Conservation (phyloP, 2,888 invertebrate species). For the Drosophila niveifrons region DNA sequence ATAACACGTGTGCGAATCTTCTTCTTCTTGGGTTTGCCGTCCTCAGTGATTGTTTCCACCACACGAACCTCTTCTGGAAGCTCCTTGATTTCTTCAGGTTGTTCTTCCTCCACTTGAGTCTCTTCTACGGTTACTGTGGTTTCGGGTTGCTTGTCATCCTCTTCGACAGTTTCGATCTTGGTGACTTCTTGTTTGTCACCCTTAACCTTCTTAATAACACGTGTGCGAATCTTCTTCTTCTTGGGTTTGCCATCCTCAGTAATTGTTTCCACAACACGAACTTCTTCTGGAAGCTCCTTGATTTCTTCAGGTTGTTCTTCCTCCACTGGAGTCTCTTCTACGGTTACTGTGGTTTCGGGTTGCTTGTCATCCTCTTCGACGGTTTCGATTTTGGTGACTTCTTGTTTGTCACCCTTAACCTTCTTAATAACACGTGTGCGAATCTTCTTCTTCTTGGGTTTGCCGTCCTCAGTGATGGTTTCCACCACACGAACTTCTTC, state of each 20-base stretch:
- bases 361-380: slow-evolving; percentile 22
- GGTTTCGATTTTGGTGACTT: slow-evolving; percentile 28
- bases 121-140: slow-evolving; percentile 27
- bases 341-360: slow-evolving; percentile 22
- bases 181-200: slow-evolving; percentile 30
- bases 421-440: slow-evolving; percentile 29
- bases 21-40: slow-evolving; percentile 25
- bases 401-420: slow-evolving; percentile 29
- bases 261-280: slow-evolving; percentile 16
- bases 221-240: slow-evolving; percentile 32
- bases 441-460: slow-evolving; percentile 24
- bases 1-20: slow-evolving; percentile 32
- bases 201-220: slow-evolving; percentile 27
- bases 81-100: slow-evolving; percentile 22
- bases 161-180: slow-evolving; percentile 31
- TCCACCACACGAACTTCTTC: slow-evolving; percentile 21
- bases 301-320: slow-evolving; percentile 10
- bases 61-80: slow-evolving; percentile 28
- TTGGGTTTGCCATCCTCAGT: slow-evolving; percentile 26
- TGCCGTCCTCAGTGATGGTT: slow-evolving; percentile 16
- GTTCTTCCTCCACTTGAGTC: slow-evolving; percentile 5
- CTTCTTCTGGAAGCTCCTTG: slow-evolving; percentile 17
- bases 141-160: slow-evolving; percentile 26
- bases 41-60: slow-evolving; percentile 19
- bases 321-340: slow-evolving; percentile 14